These are phyloP conservation scores for Atrichornis clamosus DNA, from an alignment of 2,113 vertebrate species.

Conservation along the genomic window DNA sequence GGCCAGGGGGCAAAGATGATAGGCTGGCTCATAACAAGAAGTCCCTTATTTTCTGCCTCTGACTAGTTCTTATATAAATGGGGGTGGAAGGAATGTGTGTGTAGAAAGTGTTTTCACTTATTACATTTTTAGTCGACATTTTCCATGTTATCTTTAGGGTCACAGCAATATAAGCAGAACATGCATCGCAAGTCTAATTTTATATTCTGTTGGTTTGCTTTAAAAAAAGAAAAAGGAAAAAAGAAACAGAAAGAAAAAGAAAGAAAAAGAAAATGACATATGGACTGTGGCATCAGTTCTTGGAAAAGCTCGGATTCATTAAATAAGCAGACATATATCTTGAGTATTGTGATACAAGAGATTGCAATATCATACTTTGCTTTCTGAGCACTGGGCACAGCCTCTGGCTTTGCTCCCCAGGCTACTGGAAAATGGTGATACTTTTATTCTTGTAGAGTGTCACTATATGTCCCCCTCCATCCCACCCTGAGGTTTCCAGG, in stretches of 20 bases:
- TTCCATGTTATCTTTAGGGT: not conserved
- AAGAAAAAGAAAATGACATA: not conserved
- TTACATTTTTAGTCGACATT: not conserved
- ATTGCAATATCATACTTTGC: not conserved
- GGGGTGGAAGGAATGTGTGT: not conserved
- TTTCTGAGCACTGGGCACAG: not conserved
- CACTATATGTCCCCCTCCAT: not conserved
- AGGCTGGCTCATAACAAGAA: not conserved
- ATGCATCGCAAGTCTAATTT: not conserved
- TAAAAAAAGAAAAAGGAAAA: not conserved
- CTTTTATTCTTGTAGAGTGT: not conserved
- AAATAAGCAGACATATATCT: not conserved
- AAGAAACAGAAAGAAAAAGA: not conserved
- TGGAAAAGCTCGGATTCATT: not conserved
- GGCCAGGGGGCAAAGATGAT: not conserved
- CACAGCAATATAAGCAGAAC: not conserved
- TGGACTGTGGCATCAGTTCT: not conserved
- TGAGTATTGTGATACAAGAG: not conserved
- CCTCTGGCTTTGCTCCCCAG: not conserved
- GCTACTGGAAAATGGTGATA: not conserved
- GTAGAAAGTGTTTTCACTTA: not conserved
- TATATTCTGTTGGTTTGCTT: not conserved
- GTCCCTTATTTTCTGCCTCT: not conserved
- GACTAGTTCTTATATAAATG: not conserved
- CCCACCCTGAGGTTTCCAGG: not conserved